These are phyloP conservation scores for zebrafish (Danio rerio) DNA, from an alignment of 2,113 vertebrate genomes.

Conservation along the genomic window DNA sequence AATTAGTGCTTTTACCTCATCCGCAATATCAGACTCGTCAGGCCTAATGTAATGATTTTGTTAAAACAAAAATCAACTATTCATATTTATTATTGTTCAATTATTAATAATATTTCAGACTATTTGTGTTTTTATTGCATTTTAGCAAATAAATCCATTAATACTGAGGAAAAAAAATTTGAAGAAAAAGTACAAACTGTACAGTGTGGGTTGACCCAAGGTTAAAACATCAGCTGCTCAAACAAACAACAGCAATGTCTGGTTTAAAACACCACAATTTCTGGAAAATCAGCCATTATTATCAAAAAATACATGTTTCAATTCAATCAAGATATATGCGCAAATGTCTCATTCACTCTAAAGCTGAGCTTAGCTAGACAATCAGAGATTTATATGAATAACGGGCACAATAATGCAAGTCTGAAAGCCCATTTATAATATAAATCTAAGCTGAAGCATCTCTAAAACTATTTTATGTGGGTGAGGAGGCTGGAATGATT, in stretches of 20 bases:
- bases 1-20: too few species aligned
- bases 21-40: too few species aligned
- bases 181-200: too few species aligned
- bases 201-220: background rate
- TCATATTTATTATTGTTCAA: too few species aligned
- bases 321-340: background rate
- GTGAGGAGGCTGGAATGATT: background rate
- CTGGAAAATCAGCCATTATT: background rate
- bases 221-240: background rate
- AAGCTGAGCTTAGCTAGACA: background rate
- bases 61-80: too few species aligned
- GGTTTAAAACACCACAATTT: background rate
- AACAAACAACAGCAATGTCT: background rate
- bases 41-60: too few species aligned
- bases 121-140: background rate
- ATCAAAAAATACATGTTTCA: background rate
- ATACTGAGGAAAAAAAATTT: too few species aligned
- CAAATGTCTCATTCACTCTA: background rate
- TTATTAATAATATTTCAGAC: background rate
- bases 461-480: conserved; percentile 5
- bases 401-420: background rate
- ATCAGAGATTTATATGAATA: background rate
- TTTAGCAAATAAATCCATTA: background rate
- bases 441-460: background rate
- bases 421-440: background rate